Conservation (phyloP, 2,797 vertebrate species). For the Heterohyrax brucei region DNA sequence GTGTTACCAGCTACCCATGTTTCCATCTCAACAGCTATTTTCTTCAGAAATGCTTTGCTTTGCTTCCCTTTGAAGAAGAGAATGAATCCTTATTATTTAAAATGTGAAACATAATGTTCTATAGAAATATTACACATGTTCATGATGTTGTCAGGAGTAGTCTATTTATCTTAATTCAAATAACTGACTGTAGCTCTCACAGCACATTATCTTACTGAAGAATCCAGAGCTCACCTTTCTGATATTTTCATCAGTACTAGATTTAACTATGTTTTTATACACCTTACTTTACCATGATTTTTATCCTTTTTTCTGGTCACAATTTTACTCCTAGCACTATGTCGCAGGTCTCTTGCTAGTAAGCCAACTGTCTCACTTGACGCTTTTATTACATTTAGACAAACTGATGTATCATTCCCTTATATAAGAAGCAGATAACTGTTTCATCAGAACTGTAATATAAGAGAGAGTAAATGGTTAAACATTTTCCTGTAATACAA, state of each 20-base stretch:
- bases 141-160: slow-evolving; percentile 14
- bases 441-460: neutral
- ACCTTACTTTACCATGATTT: neutral
- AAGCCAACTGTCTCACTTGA: neutral
- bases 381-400: slow-evolving; percentile 17
- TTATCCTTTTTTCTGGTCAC: neutral
- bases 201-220: neutral
- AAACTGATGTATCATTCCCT: neutral
- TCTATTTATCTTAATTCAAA: slow-evolving; percentile 33
- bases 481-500: neutral
- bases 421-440: neutral
- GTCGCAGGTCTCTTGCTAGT: neutral
- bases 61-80: slow-evolving; percentile 13
- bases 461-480: slow-evolving; percentile 34
- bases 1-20: neutral
- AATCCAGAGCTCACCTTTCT: neutral
- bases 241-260: neutral
- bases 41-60: slow-evolving; percentile 28
- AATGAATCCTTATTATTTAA: slow-evolving; percentile 24
- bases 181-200: neutral
- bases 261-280: neutral
- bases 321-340: neutral
- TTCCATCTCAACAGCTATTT: neutral
- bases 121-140: neutral
- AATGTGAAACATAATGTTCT: slow-evolving; percentile 23